Evolutionary conservation across 2,797 vertebrate species (phyloP).

Genomic region (Lophius americanus): DNA sequence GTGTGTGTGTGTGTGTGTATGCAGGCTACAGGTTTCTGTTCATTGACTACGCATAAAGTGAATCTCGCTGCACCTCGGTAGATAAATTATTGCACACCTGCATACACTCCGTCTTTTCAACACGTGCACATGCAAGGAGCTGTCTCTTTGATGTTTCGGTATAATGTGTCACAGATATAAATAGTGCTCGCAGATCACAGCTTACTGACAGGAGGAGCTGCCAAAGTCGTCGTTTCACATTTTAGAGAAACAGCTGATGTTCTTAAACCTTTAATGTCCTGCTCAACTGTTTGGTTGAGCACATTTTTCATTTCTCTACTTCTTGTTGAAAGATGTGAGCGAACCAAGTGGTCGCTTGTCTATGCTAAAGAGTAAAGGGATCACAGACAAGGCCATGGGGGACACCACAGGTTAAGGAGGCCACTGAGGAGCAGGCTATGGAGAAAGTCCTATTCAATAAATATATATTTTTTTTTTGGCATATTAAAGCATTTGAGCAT

Average conservation of each 20-base stretch:
- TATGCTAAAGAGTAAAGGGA: too few species aligned
- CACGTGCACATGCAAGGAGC: slow-evolving; percentile 23
- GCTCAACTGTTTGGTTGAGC: too few species aligned
- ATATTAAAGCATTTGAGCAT: too few species aligned
- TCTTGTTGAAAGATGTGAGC: too few species aligned
- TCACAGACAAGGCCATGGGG: too few species aligned
- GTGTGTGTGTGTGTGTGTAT: neutral
- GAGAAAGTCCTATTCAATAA: too few species aligned
- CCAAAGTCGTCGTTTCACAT: slow-evolving; percentile 15
- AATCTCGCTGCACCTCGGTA: slow-evolving; percentile 21
- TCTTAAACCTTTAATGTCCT: neutral
- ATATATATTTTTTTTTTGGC: too few species aligned
- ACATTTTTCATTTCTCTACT: too few species aligned
- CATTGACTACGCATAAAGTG: slow-evolving; percentile 50
- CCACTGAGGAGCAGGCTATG: too few species aligned
- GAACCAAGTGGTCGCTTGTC: too few species aligned
- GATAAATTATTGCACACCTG: slow-evolving; percentile 41
- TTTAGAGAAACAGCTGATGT: slow-evolving; percentile 15
- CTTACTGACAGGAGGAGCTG: slow-evolving; percentile 22
- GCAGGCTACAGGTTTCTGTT: slow-evolving; percentile 21
- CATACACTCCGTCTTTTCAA: slow-evolving; percentile 47
- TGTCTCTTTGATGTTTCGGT: slow-evolving; percentile 42
- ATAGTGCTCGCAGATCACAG: slow-evolving; percentile 7
- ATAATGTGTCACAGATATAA: slow-evolving; percentile 38
- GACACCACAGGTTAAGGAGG: too few species aligned